A percentile compares a stretch with the other conserved stretches of the same genome.
Conservation (phyloP, 2,113 vertebrate species). For the Jacana jacana region DNA sequence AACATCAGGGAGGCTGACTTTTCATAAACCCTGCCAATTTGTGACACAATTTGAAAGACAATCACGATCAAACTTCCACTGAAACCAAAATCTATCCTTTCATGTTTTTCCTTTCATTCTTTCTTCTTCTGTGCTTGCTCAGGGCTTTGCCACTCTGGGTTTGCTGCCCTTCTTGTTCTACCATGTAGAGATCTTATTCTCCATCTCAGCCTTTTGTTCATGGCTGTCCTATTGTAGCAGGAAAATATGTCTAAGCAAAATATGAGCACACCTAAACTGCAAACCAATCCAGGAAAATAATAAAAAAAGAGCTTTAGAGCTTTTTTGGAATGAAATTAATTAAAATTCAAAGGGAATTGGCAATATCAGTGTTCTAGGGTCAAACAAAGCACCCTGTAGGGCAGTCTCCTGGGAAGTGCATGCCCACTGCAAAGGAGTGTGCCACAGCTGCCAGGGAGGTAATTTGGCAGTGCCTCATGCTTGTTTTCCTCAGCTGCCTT, state of each 20-base stretch:
- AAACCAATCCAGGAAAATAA: not conserved
- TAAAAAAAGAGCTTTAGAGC: not conserved
- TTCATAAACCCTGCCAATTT: not conserved
- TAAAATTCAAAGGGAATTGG: not conserved
- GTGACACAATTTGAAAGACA: not conserved
- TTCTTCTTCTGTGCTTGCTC: not conserved
- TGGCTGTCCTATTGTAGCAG: not conserved
- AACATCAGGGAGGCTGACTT: not conserved
- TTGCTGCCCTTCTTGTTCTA: not conserved
- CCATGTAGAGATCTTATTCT: not conserved
- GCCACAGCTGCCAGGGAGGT: not conserved
- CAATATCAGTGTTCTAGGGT: not conserved
- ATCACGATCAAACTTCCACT: not conserved
- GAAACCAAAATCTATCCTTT: not conserved
- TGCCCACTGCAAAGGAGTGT: not conserved
- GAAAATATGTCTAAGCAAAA: not conserved
- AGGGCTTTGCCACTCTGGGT: not conserved
- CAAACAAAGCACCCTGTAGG: not conserved
- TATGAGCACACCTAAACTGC: not conserved
- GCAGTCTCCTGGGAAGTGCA: not conserved
- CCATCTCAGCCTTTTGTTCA: not conserved
- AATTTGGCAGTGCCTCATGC: not conserved
- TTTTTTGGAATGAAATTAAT: not conserved
- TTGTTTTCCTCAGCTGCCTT: constrained; percentile 17
- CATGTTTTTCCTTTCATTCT: not conserved